Conservation (phyloP, 2,113 vertebrate genomes). For the Boulengeromyrus knoepffleri region DNA sequence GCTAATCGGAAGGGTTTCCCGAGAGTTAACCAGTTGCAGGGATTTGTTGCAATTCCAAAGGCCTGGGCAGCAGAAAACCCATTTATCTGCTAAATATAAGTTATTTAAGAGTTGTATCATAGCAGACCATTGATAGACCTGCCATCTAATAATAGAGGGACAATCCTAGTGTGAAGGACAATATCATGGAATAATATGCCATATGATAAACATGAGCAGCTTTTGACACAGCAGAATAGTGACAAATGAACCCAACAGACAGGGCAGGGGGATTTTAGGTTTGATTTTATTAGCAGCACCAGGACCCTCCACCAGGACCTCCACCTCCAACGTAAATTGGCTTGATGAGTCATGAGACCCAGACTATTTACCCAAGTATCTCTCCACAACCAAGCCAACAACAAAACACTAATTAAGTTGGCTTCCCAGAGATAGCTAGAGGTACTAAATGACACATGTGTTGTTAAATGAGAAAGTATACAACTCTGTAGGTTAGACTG, state of each 20-base stretch:
- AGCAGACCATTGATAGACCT: neutral
- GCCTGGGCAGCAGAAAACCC: neutral
- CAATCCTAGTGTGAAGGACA: neutral
- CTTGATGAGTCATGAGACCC: neutral
- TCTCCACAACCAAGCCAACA: neutral
- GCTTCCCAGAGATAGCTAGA: neutral
- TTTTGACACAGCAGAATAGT: neutral
- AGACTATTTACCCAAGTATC: neutral
- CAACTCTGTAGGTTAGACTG: neutral
- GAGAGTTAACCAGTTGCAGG: neutral
- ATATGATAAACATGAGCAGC: neutral
- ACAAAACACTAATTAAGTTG: neutral
- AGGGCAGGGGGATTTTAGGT: neutral
- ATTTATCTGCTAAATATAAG: neutral
- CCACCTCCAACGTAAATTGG: neutral
- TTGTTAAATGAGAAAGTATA: neutral
- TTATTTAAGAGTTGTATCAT: neutral
- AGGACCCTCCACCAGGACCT: neutral
- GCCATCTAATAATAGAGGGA: neutral
- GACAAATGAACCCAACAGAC: neutral
- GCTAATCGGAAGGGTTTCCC: neutral
- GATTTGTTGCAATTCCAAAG: neutral
- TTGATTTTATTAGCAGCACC: neutral
- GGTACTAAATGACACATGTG: neutral
- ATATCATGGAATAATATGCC: neutral